These are phyloP conservation scores for Hedya salicella DNA, from an alignment of 2,888 invertebrate genomes.

Conservation along the genomic window DNA sequence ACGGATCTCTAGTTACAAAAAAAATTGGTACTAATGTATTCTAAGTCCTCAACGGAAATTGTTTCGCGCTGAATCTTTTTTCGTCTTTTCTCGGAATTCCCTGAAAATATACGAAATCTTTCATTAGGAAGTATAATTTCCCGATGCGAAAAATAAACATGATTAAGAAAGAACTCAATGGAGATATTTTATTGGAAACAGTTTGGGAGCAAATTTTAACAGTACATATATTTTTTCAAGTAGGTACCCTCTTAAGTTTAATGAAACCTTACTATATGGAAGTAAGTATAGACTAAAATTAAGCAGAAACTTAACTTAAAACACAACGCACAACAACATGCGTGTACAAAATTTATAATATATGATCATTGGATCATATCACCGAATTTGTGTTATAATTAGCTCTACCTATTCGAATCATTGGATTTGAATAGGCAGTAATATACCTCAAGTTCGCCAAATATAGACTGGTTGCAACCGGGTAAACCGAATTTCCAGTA, in stretches of 20 bases:
- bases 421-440: too few relatives aligned
- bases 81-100: constrained; percentile 4
- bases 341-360: too few relatives aligned
- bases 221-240: neutral
- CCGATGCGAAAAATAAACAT: neutral
- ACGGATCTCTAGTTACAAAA: neutral
- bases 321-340: too few relatives aligned
- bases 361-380: too few relatives aligned
- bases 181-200: neutral
- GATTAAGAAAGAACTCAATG: constrained; percentile 4
- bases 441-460: too few relatives aligned
- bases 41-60: constrained; percentile 19
- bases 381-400: too few relatives aligned
- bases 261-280: neutral
- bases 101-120: constrained; percentile 3
- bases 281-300: neutral
- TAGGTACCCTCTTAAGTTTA: neutral
- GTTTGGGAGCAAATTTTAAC: neutral
- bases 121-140: constrained; percentile 13
- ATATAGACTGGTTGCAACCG: too few relatives aligned
- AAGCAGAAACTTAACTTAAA: too few relatives aligned
- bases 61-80: constrained; percentile 4
- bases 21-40: neutral
- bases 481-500: too few relatives aligned
- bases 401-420: too few relatives aligned